These are phyloP conservation scores for Drosophila formosana DNA, from an alignment of 2,888 invertebrate species.

Conservation along the genomic window DNA sequence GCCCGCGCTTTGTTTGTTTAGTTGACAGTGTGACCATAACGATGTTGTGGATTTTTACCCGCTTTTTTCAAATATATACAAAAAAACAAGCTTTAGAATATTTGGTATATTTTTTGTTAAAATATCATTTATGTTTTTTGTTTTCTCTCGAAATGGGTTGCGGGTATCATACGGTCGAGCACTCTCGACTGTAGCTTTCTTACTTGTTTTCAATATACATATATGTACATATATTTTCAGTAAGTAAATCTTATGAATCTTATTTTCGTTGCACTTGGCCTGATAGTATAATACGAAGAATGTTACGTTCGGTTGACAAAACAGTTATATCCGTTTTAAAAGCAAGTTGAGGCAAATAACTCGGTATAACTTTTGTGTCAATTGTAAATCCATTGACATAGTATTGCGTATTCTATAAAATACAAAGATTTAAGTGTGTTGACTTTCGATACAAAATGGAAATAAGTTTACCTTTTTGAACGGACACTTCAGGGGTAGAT, in stretches of 20 bases:
- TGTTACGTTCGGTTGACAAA: background rate
- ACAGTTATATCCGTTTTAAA: background rate
- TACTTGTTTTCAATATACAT: no score
- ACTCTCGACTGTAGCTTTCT: no score
- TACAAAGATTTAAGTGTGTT: background rate
- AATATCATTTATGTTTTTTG: no score
- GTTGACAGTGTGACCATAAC: no score
- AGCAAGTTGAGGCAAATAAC: slow-evolving; percentile 5
- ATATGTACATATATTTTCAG: no score
- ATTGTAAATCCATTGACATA: slow-evolving; percentile 11
- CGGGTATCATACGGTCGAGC: no score
- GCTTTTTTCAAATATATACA: no score
- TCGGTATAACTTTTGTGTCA: slow-evolving; percentile 14
- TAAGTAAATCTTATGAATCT: background rate
- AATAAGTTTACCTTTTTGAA: slow-evolving; percentile 13
- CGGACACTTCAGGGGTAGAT: slow-evolving; percentile 15
- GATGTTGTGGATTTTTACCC: no score
- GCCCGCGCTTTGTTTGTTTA: no score
- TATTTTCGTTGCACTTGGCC: background rate
- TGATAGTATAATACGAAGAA: background rate
- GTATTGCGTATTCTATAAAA: slow-evolving; percentile 4
- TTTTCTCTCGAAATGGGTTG: no score
- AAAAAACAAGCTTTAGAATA: no score
- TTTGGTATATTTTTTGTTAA: no score
- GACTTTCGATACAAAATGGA: background rate